Evolutionary conservation across 2,113 vertebrate species (phyloP), one percentile per base, ranked within the genome.

Genomic region (Holacanthus passer): DNA sequence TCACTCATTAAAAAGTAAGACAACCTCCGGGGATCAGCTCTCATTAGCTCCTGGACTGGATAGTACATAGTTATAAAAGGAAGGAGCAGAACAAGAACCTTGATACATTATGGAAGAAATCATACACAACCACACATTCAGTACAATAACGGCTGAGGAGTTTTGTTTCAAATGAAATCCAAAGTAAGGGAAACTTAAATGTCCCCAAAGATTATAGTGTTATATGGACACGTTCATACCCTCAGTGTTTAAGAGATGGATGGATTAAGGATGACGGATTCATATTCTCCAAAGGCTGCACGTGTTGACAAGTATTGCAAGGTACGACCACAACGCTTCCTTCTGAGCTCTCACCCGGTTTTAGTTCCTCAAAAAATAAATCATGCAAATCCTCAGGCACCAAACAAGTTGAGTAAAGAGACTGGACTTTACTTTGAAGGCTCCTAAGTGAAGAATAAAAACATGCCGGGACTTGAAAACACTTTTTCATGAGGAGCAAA

Each of bases 1-100:
- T 86, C 73, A 84, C 68, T 91, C 80, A 92, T 91, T 93, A 87
- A 83, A 84, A 86, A 24, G 71, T 77, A 3, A 59, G 70, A 79
- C 60, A 79, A 24, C 52, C 82, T 76, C 41, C 16, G 10, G 79
- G 85, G 72, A 83, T 87, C 58, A 35, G 48, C 50, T 19, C 87
- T 82, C 75, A 62, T 87, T 74, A 75, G 64, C 58, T 52, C 4
- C 3, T 22, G 41, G 66, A 60, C 47, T 29, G 43, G 35, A 82
- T 12, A 55, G 53, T 53, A 71, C 20, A 20, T 20, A 29, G 39
- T 50, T 81, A 53, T 22, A 67, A 67, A 63, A 16, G 29, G 14
- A 24, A 77, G 39, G 35, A 81, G 52, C 55, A 47, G 53, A 81
- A 58, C 20, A 5, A 50, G 43, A 70, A 11, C 31, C 17, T 10